Evolutionary conservation across 1,140 invertebrate species (phyloP), one percentile per base, ranked within the genome.

Genomic region (Drosophila pruinosa): DNA sequence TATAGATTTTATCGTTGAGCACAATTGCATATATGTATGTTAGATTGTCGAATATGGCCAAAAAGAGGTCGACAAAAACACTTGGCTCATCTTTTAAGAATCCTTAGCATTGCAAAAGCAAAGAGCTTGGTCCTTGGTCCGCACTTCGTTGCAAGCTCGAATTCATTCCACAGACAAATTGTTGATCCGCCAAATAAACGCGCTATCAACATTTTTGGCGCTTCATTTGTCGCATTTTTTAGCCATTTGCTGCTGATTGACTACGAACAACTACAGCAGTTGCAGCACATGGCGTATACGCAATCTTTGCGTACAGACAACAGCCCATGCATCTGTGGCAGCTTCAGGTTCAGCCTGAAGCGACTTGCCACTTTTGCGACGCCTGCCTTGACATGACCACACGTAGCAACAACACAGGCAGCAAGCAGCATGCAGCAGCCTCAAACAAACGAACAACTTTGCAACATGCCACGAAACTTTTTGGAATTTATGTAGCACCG

Each of bases 311-410:
- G 43, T 58, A 26, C 57, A 63, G 71, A 59, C 50, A 61, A 74
- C 34, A 24, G 69, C 21, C 8, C 52, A n/a, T n/a, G n/a, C n/a
- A n/a, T n/a, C n/a, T 63, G 47, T 50, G 57, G 38, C 62, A 24
- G 12, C 31, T 24, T 38, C 34, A 69, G 47, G 56, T 45, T 26
- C 62, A 24, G 15, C 38, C 24, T 31, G 19, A 36, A 12, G 24
- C 43, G 10, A 28, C 28, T 58, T 75, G 76, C 67, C 73, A 81
- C 58, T 82, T 80, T 75, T 72, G 77, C 77, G 73, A 86, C 78
- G 81, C 81, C 81, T 85, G 81, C 81, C 81, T 85, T 85, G 81
- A 85, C 81, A 81, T 86, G 81, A 82, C 81, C 81, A 86, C 82
- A 86, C 81, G 81, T 86, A 65, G 67, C 59, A 48, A 34, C 45